phyloP scores from a whole-genome alignment of 2,888 invertebrate genomes.

The Tetheella fluctuosa region DNA sequence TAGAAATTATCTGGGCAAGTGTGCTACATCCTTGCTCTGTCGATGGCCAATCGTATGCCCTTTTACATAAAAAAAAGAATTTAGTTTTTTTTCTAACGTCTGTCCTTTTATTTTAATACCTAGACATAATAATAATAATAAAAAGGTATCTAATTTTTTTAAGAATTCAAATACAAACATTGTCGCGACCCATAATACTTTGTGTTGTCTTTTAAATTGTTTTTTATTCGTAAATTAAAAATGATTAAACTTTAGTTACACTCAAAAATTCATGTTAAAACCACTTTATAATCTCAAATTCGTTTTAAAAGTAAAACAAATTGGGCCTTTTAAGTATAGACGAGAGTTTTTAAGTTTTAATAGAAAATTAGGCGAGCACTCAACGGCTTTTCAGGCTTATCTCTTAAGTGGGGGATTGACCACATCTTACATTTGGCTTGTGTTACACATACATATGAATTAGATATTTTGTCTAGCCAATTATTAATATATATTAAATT shows the following conservation, averaged over 20 bases:
- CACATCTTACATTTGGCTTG: background rate
- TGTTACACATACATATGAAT: background rate
- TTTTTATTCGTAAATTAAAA: background rate
- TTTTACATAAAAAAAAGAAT: no score
- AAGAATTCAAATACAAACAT: no score
- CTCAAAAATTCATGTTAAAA: background rate
- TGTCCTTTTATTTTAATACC: no score
- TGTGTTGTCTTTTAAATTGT: background rate
- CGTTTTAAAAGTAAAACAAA: background rate
- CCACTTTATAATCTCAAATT: background rate
- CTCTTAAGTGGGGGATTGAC: background rate
- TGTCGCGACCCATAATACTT: background rate
- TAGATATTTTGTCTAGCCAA: background rate
- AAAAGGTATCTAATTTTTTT: no score
- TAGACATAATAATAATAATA: no score
- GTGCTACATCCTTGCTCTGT: no score
- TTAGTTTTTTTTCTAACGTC: no score
- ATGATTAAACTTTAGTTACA: background rate
- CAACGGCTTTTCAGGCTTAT: background rate
- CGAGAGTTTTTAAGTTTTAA: slow-evolving; percentile 3
- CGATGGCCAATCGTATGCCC: no score
- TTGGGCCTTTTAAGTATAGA: background rate
- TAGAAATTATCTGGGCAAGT: no score
- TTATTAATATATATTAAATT: background rate
- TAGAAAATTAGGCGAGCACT: background rate